Evolutionary conservation across 1,140 invertebrate genomes (phyloP).

Genomic region (Carposina sasakii): DNA sequence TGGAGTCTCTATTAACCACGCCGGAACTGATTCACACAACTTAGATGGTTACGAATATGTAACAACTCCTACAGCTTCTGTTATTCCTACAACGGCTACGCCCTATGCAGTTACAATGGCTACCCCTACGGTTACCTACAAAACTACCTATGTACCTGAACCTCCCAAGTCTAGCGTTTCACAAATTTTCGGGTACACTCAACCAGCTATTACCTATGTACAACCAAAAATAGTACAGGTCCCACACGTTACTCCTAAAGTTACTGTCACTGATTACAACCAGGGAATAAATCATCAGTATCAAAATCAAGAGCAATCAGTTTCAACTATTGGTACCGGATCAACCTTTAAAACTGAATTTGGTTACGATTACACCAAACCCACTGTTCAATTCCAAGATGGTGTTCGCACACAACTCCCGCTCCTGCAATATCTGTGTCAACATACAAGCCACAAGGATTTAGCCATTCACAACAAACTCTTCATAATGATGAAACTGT

Average conservation of each 20-base stretch:
- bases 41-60: conserved; percentile 41
- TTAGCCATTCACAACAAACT: conserved; percentile 49
- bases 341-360: neutral
- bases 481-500: conserved; percentile 29
- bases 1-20: conserved; percentile 49
- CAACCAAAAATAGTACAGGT: conserved; percentile 50
- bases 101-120: conserved; percentile 54
- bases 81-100: conserved; percentile 52
- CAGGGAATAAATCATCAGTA: conserved; percentile 41
- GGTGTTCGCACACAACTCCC: conserved; percentile 44
- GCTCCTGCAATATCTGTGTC: conserved; percentile 39
- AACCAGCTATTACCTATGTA: conserved; percentile 56
- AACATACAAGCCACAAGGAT: conserved; percentile 44
- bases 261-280: conserved; percentile 37
- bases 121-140: conserved; percentile 43
- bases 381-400: conserved; percentile 52
- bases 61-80: conserved; percentile 55
- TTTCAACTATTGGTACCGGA: too few species aligned
- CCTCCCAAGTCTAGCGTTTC: conserved; percentile 54
- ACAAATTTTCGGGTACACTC: conserved; percentile 59
- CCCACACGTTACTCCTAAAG: conserved; percentile 31
- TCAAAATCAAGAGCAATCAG: conserved; percentile 31
- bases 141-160: conserved; percentile 53
- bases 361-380: neutral
- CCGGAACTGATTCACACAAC: conserved; percentile 45